Base-by-base conservation (phyloP, 2,113 vertebrate genomes). In the Ophthalmolycus amberensis region DNA sequence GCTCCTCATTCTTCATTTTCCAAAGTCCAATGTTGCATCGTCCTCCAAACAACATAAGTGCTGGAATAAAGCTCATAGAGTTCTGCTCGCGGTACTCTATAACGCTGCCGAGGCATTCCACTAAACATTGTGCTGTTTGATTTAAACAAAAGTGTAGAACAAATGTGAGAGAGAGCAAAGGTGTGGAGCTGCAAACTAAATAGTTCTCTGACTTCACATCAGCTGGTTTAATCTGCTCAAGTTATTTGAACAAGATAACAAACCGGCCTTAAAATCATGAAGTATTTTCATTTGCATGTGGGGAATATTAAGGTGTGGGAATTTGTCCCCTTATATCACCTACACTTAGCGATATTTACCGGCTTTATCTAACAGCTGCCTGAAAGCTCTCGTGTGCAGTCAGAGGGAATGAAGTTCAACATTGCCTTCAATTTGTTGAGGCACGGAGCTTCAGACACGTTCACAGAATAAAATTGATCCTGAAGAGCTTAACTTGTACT, bases 271-370 rank as follows among this genome's bases (percentile, higher is more conserved):
- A 9, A 63, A 3, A 60, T 27, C 25, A 32, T 5, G 12, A 29
- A 16, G 5, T 59, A 8, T 52, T 50, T 67, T 42, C 2, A 25
- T 37, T 7, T 34, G 14, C n/a, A 18, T 29, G 52, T 18, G 4
- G 6, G 22, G 32, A 59, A 32, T 46, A 5, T 8, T 48, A 5
- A 27, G 29, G 9, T 4, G 52, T 34, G n/a, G n/a, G n/a, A n/a
- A n/a, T n/a, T n/a, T n/a, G n/a, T n/a, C n/a, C n/a, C n/a, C n/a
- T n/a, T n/a, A n/a, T n/a, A 84, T 82, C 81, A 63, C 83, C 80
- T 18, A 69, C 85, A 67, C 67, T 74, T 46, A 46, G 46, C 77
- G 74, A 59, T 90, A 70, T 88, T 90, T 87, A 80, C 82, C 82
- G 20, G 54, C 42, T 85, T 75, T 66, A 79, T 88, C 76, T 50